Evolutionary conservation across 2,113 vertebrate genomes (phyloP).

Genomic region (Coryphaenoides rupestris): DNA sequence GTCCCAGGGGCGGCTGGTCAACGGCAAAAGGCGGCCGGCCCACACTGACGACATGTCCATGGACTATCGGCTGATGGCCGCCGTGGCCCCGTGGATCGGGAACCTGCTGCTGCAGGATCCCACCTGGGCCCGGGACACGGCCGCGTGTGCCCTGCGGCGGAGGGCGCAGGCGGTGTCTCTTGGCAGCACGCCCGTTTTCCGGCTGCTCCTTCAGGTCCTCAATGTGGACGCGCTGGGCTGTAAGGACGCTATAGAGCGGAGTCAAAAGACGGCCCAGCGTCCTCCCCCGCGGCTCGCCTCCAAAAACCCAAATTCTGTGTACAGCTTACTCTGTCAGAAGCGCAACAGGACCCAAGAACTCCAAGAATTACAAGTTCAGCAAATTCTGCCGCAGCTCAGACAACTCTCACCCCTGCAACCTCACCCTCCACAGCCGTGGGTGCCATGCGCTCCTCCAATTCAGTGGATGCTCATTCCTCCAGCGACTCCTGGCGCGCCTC

Average conservation of each 20-base stretch:
- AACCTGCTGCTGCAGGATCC: slow-evolving; percentile 60
- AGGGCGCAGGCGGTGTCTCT: slow-evolving; percentile 41
- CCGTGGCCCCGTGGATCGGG: slow-evolving; percentile 82
- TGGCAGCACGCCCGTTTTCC: slow-evolving; percentile 75
- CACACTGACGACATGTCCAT: background rate
- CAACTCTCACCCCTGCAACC: background rate
- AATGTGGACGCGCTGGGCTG: slow-evolving; percentile 81
- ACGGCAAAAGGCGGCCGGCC: background rate
- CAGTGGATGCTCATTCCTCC: slow-evolving; percentile 52
- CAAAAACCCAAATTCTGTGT: background rate
- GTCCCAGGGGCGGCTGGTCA: background rate
- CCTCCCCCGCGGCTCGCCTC: background rate
- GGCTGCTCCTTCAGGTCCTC: slow-evolving; percentile 75
- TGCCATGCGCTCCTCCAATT: background rate
- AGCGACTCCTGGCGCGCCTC: slow-evolving; percentile 3
- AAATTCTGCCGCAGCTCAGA: background rate
- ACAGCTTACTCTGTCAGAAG: background rate
- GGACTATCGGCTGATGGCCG: slow-evolving; percentile 68
- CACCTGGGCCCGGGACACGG: fast-evolving
- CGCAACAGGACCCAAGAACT: background rate
- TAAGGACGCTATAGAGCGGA: slow-evolving; percentile 73
- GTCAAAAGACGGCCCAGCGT: slow-evolving; percentile 21
- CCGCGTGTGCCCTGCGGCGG: slow-evolving; percentile 62
- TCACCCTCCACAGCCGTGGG: background rate
- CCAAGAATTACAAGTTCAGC: background rate